phyloP scores from a whole-genome alignment of 2,888 invertebrate genomes.

The Ceratothoa steindachneri region DNA sequence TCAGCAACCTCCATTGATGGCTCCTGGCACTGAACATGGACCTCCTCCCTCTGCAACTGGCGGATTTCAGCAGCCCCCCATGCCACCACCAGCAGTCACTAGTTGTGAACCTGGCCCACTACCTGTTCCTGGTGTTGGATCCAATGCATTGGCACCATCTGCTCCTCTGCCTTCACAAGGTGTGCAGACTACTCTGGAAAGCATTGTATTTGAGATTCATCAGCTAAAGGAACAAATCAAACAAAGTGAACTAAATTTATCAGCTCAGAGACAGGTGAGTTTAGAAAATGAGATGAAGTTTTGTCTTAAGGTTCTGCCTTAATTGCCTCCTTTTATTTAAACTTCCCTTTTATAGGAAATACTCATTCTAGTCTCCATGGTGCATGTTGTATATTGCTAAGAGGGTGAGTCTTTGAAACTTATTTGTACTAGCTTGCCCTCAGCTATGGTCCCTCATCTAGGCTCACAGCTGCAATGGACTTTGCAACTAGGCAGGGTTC shows the following conservation, averaged over 20 bases:
- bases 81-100: conserved; percentile 45
- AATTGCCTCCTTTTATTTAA: too few relatives aligned
- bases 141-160: conserved; percentile 46
- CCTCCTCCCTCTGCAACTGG: not conserved
- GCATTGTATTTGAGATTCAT: conserved; percentile 70
- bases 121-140: conserved; percentile 50
- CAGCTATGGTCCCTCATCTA: too few relatives aligned
- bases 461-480: too few relatives aligned
- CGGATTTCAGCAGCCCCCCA: conserved; percentile 35
- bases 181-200: conserved; percentile 46
- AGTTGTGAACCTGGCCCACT: conserved; percentile 43
- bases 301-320: not conserved
- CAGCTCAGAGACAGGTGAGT: conserved; percentile 85
- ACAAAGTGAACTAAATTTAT: conserved; percentile 92
- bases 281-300: conserved; percentile 42
- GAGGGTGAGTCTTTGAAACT: too few relatives aligned
- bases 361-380: too few relatives aligned
- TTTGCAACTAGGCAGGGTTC: too few relatives aligned
- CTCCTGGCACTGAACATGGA: not conserved
- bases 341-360: too few relatives aligned
- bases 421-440: too few relatives aligned
- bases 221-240: conserved; percentile 84
- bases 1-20: conserved; percentile 7
- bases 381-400: too few relatives aligned
- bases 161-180: conserved; percentile 50